Base-by-base conservation (phyloP, 2,888 invertebrate genomes). In the Ophion obscuratus region DNA sequence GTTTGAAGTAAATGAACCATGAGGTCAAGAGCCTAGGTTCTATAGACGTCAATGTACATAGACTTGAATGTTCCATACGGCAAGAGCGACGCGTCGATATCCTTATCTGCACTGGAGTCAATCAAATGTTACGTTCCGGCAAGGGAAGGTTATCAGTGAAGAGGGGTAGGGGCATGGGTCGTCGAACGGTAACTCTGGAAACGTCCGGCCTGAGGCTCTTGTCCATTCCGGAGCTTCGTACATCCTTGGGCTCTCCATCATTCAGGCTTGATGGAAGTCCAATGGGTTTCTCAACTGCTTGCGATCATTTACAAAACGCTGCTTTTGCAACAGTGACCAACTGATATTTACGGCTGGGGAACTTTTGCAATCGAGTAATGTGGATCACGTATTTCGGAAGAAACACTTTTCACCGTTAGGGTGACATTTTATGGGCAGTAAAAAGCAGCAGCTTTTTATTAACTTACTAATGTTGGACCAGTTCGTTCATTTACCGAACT, bases 61-160 rank as follows among this genome's bases (percentile, higher is more conserved):
- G 61, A 61, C 64, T 31, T 44, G 75, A 61, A 74, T 66, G 67
- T 85, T 79, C 61, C 70, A 82, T 67, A 80, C 47, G 44, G 44
- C 75, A 62, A 66, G 75, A 59, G 17, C 53, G 36, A 66, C 47
- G 75, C 68, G 64, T 78, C 77, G 77, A 59, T 66, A 73, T 75
- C 74, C 76, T 82, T 79, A 67, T 73, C 53, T 62, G 27, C 75
- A 75, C 83, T 84, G 27, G 67, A 79, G 79, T 62, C 67, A 11
- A 79, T 57, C 79, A 62, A 44, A 53, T 67, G 59, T 47, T 67
- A 36, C 73, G 66, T 24, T 68, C 20, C 17, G 27, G 68, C 68
- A 70, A 57, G 40, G 27, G 62, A 20, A 68, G 68, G 79, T 75
- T 40, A 53, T 53, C 83, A 40, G 68, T 57, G 70, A 70, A 67